Percentiles rank a stretch among this genome's conserved stretches.
These are phyloP conservation scores for Opisthocomus hoazin DNA, from an alignment of 2,113 vertebrate species.

Conservation along the genomic window DNA sequence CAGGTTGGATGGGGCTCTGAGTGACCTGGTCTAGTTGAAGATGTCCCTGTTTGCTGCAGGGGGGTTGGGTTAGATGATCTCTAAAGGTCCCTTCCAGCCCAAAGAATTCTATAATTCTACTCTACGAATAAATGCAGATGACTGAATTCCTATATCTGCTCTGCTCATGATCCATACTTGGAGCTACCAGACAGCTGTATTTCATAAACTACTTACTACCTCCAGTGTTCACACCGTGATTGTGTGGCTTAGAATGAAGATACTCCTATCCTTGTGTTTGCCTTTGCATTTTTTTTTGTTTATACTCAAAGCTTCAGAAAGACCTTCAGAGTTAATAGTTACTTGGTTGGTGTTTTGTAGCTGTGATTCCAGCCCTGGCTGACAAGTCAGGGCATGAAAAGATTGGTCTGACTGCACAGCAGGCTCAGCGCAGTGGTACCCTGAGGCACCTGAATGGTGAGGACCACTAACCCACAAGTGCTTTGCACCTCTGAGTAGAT, in stretches of 20 bases:
- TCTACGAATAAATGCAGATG: background rate
- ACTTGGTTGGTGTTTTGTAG: background rate
- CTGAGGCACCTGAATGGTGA: background rate
- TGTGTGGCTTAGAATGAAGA: background rate
- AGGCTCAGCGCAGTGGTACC: background rate
- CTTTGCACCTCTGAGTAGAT: background rate
- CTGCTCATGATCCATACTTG: background rate
- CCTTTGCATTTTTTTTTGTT: background rate
- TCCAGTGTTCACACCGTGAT: background rate
- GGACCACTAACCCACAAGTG: too few relatives aligned
- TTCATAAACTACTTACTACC: background rate
- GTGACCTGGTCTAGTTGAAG: too few relatives aligned
- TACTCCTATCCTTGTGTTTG: background rate
- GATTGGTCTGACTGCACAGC: background rate
- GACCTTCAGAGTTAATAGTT: background rate
- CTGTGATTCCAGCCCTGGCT: background rate
- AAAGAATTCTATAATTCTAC: too few relatives aligned
- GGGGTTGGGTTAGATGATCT: too few relatives aligned
- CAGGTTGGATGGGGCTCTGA: too few relatives aligned
- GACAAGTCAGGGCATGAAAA: background rate
- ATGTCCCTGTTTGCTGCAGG: too few relatives aligned
- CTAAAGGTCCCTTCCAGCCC: too few relatives aligned
- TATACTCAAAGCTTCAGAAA: background rate
- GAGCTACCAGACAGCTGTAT: background rate
- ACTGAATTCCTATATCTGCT: background rate